A percentile compares a stretch with the other conserved stretches of the same genome.
These are phyloP conservation scores for Scolanthus callimorphus DNA, from an alignment of 92 coral and sea anemone species.

Conservation along the genomic window DNA sequence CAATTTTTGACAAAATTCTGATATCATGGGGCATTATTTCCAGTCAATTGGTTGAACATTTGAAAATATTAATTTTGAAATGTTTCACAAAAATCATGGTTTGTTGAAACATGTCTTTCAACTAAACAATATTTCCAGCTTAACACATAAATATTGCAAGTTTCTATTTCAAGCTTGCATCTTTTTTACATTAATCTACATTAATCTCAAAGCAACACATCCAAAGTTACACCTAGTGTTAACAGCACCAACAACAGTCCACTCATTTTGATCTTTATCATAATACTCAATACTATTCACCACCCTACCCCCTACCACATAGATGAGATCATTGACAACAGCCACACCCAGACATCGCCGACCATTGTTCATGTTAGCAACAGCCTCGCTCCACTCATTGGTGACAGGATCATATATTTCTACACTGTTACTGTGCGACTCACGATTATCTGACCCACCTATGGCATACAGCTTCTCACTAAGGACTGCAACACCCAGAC, in stretches of 20 bases:
- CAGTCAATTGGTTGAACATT: too few species aligned
- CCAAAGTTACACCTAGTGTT: slow-evolving; percentile 98
- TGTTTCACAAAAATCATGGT: too few species aligned
- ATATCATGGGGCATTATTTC: too few species aligned
- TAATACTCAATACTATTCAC: slow-evolving; percentile 96
- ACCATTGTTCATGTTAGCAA: slow-evolving; percentile 92
- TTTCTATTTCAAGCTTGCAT: too few species aligned
- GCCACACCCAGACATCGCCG: slow-evolving; percentile 99
- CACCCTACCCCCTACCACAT: slow-evolving; percentile 98
- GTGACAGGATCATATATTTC: slow-evolving; percentile 79
- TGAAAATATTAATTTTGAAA: too few species aligned
- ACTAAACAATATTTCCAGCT: too few species aligned
- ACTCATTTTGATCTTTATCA: slow-evolving; percentile 78
- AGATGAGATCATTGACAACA: slow-evolving; percentile 93
- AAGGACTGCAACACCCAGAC: slow-evolving; percentile 98
- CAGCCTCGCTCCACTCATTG: slow-evolving; percentile 81
- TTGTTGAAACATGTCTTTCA: too few species aligned
- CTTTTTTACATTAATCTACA: too few species aligned
- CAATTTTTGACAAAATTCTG: too few species aligned
- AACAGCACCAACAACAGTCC: slow-evolving; percentile 96
- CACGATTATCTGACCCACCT: slow-evolving; percentile 95
- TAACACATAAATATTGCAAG: too few species aligned
- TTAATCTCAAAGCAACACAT: slow-evolving; percentile 88
- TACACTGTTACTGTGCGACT: slow-evolving; percentile 87
- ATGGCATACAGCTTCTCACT: slow-evolving; percentile 83